Evolutionary conservation across 2,113 vertebrate species (phyloP), one percentile per base, ranked within the genome.

Genomic region (Ochotona princeps): DNA sequence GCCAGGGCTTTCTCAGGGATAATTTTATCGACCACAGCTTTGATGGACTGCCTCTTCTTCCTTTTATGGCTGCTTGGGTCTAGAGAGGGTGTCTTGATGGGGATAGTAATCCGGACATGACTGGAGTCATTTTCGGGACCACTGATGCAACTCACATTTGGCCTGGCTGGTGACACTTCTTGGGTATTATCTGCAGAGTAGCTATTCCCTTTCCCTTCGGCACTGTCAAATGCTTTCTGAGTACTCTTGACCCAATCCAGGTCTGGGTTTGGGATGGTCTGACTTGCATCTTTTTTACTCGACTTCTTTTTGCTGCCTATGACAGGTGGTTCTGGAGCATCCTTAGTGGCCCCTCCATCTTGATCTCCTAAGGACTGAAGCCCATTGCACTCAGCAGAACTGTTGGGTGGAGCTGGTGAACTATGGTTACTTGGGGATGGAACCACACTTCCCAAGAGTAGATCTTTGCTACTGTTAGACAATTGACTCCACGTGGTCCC

Each of bases 291-390:
- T 96, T 99, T 99, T 97, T 99, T 99, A 96, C 98, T 98, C 83
- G 99, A 99, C 97, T 99, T 99, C 96, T 99, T 99, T 98, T 99
- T 99, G 83, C 98, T 98, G 96, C 98, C 98, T 51, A 98, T 98
- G 73, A 97, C 35, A 32, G 98, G 98, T 95, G 99, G 99, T 81
- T 99, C 98, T 0, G 98, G 97, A 95, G 98, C 96, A 79, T 99
- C 99, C 96, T 98, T 98, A 73, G 98, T 96, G 75, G 98, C 97
- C 67, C 97, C 98, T 65, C 98, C 98, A 0, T 99, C 99, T 96
- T 98, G 99, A 84, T 98, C 98, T 54, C 97, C 94, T 57, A 98
- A 98, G 60, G 97, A 86, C 38, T 98, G 94, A 57, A 98, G 97
- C 49, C 98, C 97, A 47, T 85, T 98, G 91, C 98, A 97, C 69